These are phyloP conservation scores for Zaprionus davidi DNA, from an alignment of 1,140 invertebrate genomes.

Conservation along the genomic window DNA sequence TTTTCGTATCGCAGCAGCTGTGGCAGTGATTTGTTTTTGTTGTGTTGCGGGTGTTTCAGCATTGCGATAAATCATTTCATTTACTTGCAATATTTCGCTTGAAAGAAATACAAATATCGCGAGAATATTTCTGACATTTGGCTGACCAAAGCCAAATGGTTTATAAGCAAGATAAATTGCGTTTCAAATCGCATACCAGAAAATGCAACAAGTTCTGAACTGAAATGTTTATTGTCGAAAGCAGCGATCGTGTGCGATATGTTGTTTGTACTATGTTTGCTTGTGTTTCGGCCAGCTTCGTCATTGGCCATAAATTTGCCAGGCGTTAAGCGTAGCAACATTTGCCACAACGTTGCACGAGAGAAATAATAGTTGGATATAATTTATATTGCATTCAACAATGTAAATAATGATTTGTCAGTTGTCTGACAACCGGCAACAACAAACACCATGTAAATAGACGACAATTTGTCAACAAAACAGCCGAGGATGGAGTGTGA, in stretches of 20 bases:
- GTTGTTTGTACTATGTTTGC: slow-evolving; percentile 3
- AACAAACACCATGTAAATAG: slow-evolving; percentile 69
- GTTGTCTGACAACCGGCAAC: slow-evolving; percentile 57
- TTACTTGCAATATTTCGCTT: slow-evolving; percentile 75
- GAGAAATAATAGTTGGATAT: slow-evolving; percentile 69
- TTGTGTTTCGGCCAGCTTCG: slow-evolving; percentile 32
- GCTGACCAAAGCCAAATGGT: slow-evolving; percentile 40
- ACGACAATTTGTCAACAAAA: slow-evolving; percentile 73
- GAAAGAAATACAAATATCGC: slow-evolving; percentile 41
- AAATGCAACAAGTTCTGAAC: slow-evolving; percentile 71
- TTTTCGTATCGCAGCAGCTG: slow-evolving; percentile 32
- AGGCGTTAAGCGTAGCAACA: slow-evolving; percentile 28
- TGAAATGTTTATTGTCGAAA: slow-evolving; percentile 54
- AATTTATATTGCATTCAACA: slow-evolving; percentile 72
- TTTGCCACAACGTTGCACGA: slow-evolving; percentile 18
- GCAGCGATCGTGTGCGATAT: neutral
- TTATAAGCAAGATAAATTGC: slow-evolving; percentile 68
- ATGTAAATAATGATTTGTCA: slow-evolving; percentile 80
- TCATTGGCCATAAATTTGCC: slow-evolving; percentile 64
- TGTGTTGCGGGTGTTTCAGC: slow-evolving; percentile 57
- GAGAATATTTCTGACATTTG: slow-evolving; percentile 55
- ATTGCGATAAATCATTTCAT: slow-evolving; percentile 69
- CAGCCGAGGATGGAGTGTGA: slow-evolving; percentile 17
- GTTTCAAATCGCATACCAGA: slow-evolving; percentile 53
- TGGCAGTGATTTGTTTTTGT: slow-evolving; percentile 25